Evolutionary conservation across 2,888 invertebrate species (phyloP), one percentile per base, ranked within the genome.

Genomic region (Empis livida): DNA sequence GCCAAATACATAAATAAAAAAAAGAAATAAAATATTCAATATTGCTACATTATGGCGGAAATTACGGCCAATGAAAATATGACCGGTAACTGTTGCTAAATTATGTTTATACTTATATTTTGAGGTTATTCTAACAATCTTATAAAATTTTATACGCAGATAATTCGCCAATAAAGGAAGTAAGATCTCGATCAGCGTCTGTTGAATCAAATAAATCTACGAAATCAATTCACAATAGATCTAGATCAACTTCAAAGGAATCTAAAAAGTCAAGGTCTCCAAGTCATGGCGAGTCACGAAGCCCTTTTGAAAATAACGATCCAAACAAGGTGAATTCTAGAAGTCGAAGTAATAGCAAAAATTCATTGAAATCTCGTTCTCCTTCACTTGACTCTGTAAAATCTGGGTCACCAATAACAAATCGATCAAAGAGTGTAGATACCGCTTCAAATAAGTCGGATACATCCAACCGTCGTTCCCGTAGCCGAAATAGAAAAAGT

Each of bases 401-500:
- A 10, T 50, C 51, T 10, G 48, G 35, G 11, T 44, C 35, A 40
- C 54, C 53, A 13, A 49, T 50, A 32, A 53, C 44, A 14, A 60
- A 59, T 42, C 54, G 55, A 8, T 49, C 52, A 27, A 39, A 43
- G 10, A 49, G 40, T 10, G 37, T 23, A 8, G 14, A 37, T 15
- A 15, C 13, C 3, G 11, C 16, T 8, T 13, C 13, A 6, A 39
- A 39, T 11, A 11, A 17, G 13, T 17, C 16, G 4, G 39, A 17
- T 17, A 20, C 16, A 40, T 11, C 31, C 16, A 30, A 37, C 16
- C 31, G 46, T 5, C 31, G 30, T 42, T 27, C 23, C 23, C 23
- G 23, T 8, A 27, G 23, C 8, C 23, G 23, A 0, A 66, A 68
- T 2, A 61, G 67, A 17, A 55, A 51, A 42, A 52, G 48, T 11